These are phyloP conservation scores for Yasuhikotakia modesta DNA, from an alignment of 2,797 vertebrate species.

Conservation along the genomic window DNA sequence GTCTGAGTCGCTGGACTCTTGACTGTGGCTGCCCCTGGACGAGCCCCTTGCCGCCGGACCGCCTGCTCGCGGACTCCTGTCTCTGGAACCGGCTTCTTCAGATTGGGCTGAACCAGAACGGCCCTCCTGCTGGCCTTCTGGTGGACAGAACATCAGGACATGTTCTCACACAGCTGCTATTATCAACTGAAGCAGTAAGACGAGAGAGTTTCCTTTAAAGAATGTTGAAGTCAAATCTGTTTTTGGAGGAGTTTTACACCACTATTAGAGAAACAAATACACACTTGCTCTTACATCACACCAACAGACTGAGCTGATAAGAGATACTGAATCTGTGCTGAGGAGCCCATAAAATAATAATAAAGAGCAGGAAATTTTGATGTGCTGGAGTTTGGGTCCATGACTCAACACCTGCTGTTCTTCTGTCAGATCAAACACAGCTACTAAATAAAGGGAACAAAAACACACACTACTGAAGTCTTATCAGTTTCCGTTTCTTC, in stretches of 20 bases:
- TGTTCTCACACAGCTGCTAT: neutral
- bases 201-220: neutral
- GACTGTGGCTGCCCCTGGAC: slow-evolving; percentile 29
- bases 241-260: slow-evolving; percentile 1
- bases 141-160: neutral
- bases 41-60: slow-evolving; percentile 42
- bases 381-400: slow-evolving; percentile 14
- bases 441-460: slow-evolving; percentile 14
- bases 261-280: neutral
- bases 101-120: slow-evolving; percentile 25
- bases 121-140: slow-evolving; percentile 45
- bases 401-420: slow-evolving; percentile 43
- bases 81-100: slow-evolving; percentile 31
- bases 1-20: slow-evolving; percentile 63
- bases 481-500: slow-evolving; percentile 1
- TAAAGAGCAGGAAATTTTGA: slow-evolving; percentile 36
- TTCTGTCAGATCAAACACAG: slow-evolving; percentile 25
- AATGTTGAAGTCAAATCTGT: neutral
- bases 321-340: slow-evolving; percentile 10
- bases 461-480: neutral
- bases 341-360: slow-evolving; percentile 57
- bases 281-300: slow-evolving; percentile 34
- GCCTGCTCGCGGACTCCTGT: slow-evolving; percentile 5
- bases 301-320: slow-evolving; percentile 27
- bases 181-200: neutral